Evolutionary conservation across 92 coral and sea anemone species (phyloP).

Genomic region (Parazoanthus swiftii): DNA sequence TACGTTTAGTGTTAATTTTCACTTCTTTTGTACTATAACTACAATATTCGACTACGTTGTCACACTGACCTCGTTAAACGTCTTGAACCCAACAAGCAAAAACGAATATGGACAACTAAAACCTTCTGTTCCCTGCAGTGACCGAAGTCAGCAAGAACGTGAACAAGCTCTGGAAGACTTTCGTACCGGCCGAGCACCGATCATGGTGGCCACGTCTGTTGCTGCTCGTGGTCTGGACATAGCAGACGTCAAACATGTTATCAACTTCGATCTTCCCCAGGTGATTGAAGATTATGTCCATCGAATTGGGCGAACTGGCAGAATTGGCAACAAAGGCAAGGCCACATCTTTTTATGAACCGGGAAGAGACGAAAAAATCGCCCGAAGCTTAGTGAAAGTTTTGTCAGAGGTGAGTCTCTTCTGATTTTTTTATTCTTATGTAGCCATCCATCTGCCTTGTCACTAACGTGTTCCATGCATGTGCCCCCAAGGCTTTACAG

Average conservation of each 20-base stretch:
- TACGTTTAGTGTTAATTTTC: no score
- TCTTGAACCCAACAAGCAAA: no score
- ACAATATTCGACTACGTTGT: no score
- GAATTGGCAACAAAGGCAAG: conserved; percentile 93
- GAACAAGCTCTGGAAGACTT: conserved; percentile 95
- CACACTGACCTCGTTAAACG: no score
- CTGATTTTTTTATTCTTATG: background rate
- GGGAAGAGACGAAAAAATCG: conserved; percentile 85
- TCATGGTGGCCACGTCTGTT: conserved; percentile 97
- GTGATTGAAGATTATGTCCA: conserved; percentile 98
- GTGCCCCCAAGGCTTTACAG: conserved; percentile 70
- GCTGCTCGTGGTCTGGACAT: conserved; percentile 99
- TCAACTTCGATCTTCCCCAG: conserved; percentile 94
- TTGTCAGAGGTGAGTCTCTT: conserved; percentile 75
- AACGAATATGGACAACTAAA: no score
- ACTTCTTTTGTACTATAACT: no score
- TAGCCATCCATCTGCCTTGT: background rate
- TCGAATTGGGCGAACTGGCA: conserved; percentile 95
- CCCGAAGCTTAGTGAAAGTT: conserved; percentile 94
- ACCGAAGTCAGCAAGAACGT: conserved; percentile 88
- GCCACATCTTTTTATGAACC: conserved; percentile 94
- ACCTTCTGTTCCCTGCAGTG: conserved; percentile 46
- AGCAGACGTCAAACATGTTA: conserved; percentile 95
- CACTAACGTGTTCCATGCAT: background rate
- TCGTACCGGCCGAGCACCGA: conserved; percentile 92